Percentiles rank a stretch among this genome's conserved stretches.
Evolutionary conservation across 2,797 vertebrate genomes (phyloP).

Genomic region (Melanotaenia boesemani): DNA sequence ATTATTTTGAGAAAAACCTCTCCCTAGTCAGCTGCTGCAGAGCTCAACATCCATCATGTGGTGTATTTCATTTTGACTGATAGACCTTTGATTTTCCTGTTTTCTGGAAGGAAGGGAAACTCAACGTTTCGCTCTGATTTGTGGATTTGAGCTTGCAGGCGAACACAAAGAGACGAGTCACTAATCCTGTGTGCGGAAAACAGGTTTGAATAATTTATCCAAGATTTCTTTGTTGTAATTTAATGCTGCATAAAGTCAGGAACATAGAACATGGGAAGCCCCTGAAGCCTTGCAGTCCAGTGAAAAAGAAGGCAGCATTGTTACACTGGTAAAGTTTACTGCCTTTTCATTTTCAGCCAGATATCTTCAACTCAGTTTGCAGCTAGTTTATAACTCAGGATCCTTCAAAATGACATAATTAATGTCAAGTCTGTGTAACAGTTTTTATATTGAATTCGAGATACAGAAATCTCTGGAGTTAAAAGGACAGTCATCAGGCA

Average conservation of each 20-base stretch:
- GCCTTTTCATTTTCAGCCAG: conserved; percentile 8
- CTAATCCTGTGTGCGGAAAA: conserved; percentile 55
- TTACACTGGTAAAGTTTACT: conserved; percentile 23
- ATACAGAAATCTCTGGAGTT: background rate
- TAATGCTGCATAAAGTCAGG: conserved; percentile 50
- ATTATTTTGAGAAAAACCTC: conserved; percentile 37
- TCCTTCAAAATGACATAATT: conserved; percentile 5
- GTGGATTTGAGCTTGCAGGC: conserved; percentile 53
- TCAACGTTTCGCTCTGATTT: conserved; percentile 46
- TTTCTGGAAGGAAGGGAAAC: conserved; percentile 27
- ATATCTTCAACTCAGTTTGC: background rate
- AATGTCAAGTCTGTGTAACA: background rate
- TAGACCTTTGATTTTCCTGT: conserved; percentile 42
- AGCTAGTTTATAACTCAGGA: background rate
- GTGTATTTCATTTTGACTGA: conserved; percentile 43
- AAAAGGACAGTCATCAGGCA: background rate
- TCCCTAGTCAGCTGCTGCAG: conserved; percentile 32
- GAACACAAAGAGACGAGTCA: conserved; percentile 62
- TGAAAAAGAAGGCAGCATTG: conserved; percentile 23
- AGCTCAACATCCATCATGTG: conserved; percentile 35
- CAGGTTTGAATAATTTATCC: conserved; percentile 70
- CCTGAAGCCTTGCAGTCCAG: conserved; percentile 19
- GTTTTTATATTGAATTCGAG: background rate
- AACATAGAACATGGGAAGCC: conserved; percentile 10
- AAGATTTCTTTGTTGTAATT: conserved; percentile 29